A percentile compares a stretch with the other conserved stretches of the same genome.
These are phyloP conservation scores for Microplitis manilae DNA, from an alignment of 2,888 invertebrate species.

Conservation along the genomic window DNA sequence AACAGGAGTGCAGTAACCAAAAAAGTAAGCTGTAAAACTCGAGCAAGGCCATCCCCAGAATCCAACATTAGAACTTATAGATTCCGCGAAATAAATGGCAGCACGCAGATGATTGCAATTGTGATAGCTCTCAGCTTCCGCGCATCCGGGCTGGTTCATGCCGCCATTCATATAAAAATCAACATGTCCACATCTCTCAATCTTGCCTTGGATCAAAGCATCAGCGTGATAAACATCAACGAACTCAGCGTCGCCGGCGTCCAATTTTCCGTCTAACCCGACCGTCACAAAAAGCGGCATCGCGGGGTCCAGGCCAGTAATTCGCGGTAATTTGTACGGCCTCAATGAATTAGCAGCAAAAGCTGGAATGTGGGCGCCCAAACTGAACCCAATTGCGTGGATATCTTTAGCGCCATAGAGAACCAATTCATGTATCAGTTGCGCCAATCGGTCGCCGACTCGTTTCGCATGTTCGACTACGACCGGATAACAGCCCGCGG, in stretches of 20 bases:
- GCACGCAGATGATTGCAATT: conserved; percentile 78
- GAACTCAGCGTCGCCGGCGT: conserved; percentile 77
- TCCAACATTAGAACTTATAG: conserved; percentile 76
- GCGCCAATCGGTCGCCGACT: conserved; percentile 76
- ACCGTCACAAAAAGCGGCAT: conserved; percentile 78
- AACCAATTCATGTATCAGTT: conserved; percentile 74
- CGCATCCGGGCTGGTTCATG: conserved; percentile 79
- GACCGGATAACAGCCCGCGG: conserved; percentile 77
- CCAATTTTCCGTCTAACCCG: conserved; percentile 74
- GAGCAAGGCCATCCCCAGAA: conserved; percentile 80
- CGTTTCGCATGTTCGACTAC: conserved; percentile 78
- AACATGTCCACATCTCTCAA: conserved; percentile 78
- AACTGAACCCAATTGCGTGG: conserved; percentile 79
- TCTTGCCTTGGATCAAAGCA: conserved; percentile 79
- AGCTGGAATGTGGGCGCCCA: conserved; percentile 78
- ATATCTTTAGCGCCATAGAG: conserved; percentile 74
- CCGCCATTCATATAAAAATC: conserved; percentile 85
- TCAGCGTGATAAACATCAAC: conserved; percentile 84
- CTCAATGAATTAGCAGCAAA: conserved; percentile 74
- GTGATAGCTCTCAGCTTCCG: conserved; percentile 58
- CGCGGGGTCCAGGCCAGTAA: conserved; percentile 81
- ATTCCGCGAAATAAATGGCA: conserved; percentile 78
- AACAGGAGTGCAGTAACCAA: neutral
- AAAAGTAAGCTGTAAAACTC: neutral
- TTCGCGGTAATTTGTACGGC: conserved; percentile 75